A percentile compares a stretch with the other conserved stretches of the same genome.
Evolutionary conservation across 2,797 vertebrate genomes (phyloP).

Genomic region (Allobates femoralis): DNA sequence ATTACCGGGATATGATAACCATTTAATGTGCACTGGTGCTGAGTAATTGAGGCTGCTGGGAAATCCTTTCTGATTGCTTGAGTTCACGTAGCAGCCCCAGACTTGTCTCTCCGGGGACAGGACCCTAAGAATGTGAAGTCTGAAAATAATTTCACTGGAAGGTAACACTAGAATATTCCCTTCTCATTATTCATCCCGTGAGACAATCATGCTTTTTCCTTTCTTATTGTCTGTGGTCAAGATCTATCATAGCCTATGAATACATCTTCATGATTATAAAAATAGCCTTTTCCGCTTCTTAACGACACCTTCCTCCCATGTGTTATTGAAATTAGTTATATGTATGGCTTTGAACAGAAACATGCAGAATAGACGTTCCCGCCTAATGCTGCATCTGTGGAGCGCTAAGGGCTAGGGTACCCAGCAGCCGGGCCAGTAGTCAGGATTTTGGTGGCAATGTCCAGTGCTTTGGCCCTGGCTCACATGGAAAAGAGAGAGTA

Average conservation of each 20-base stretch:
- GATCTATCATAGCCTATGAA: neutral
- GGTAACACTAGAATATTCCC: slow-evolving; percentile 21
- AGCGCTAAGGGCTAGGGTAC: no score
- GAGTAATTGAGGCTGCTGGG: slow-evolving; percentile 37
- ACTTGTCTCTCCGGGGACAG: slow-evolving; percentile 1
- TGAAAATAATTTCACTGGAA: slow-evolving; percentile 21
- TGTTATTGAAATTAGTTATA: slow-evolving; percentile 7
- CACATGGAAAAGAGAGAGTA: no score
- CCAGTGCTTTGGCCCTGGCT: no score
- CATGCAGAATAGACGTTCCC: neutral
- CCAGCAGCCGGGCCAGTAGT: no score
- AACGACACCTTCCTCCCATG: slow-evolving; percentile 5
- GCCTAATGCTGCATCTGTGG: no score
- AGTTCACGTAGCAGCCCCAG: neutral
- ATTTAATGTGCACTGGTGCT: slow-evolving; percentile 35
- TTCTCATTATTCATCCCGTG: slow-evolving; percentile 11
- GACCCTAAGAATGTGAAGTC: slow-evolving; percentile 2
- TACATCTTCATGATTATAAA: neutral
- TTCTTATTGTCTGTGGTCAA: slow-evolving; percentile 13
- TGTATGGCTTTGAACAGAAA: neutral
- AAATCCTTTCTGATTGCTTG: slow-evolving; percentile 16
- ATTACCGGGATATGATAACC: slow-evolving; percentile 48
- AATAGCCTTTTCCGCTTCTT: neutral
- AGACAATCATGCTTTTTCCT: neutral
- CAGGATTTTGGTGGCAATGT: no score